phyloP scores from a whole-genome alignment of 2,888 invertebrate genomes.

The Hydraecia micacea region DNA sequence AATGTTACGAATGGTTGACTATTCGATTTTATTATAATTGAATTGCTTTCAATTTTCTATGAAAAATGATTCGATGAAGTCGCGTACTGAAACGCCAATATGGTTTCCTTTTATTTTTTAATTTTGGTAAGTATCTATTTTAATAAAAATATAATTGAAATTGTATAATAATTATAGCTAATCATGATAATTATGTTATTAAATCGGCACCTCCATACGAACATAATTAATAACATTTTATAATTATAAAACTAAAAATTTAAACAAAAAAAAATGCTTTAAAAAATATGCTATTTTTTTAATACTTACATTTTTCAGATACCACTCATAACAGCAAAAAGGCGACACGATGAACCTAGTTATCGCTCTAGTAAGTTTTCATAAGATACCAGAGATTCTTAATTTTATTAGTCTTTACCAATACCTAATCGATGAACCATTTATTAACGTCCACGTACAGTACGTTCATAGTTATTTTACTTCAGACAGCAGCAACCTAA shows the following conservation, averaged over 20 bases:
- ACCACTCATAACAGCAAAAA: conserved; percentile 32
- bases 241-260: background rate
- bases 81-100: conserved; percentile 15
- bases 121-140: conserved; percentile 48
- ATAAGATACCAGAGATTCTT: background rate
- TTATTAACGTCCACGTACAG: background rate
- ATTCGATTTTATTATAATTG: conserved; percentile 49
- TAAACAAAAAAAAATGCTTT: background rate
- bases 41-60: conserved; percentile 18
- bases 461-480: background rate
- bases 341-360: conserved; percentile 19
- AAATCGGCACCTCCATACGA: background rate
- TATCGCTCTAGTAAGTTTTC: conserved; percentile 51
- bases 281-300: background rate
- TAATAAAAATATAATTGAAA: background rate
- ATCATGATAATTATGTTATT: background rate
- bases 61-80: conserved; percentile 32
- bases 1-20: conserved; percentile 47
- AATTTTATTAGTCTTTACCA: background rate
- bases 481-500: background rate
- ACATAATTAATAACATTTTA: background rate
- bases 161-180: background rate
- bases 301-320: conserved; percentile 46
- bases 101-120: conserved; percentile 52
- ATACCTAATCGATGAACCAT: background rate